A percentile compares a stretch with the other conserved stretches of the same genome.
phyloP scores from a whole-genome alignment of 2,113 vertebrate species.

The Cochlearius cochlearius region DNA sequence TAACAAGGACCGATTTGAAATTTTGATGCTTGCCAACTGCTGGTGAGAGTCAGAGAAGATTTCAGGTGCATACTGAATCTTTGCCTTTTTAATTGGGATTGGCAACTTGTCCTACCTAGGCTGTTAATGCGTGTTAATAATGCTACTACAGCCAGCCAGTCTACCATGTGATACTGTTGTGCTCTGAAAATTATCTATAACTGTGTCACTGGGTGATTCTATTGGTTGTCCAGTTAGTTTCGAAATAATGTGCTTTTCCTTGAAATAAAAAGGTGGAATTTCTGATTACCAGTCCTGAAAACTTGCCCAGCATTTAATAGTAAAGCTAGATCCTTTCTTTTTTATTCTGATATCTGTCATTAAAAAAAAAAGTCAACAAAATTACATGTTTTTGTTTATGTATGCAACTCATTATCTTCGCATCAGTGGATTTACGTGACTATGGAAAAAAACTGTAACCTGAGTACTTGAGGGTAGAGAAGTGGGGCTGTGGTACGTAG shows the following conservation, averaged over 20 bases:
- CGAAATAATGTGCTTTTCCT: background rate
- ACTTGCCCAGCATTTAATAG: background rate
- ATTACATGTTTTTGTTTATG: background rate
- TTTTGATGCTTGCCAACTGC: background rate
- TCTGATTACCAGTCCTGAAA: background rate
- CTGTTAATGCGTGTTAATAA: background rate
- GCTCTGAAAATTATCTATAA: background rate
- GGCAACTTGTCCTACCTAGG: background rate
- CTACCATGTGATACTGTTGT: background rate
- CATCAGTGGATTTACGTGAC: background rate
- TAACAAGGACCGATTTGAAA: background rate
- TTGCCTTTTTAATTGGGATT: background rate
- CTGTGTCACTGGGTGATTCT: background rate
- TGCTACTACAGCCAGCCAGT: background rate
- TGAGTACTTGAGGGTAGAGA: background rate
- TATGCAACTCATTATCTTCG: background rate
- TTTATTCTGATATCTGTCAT: background rate
- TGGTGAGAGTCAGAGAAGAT: background rate
- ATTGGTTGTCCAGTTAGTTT: background rate
- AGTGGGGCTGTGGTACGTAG: background rate
- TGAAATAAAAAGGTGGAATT: background rate
- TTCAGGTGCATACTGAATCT: background rate
- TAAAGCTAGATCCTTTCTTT: background rate
- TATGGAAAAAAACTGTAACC: background rate
- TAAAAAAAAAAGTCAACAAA: background rate